phyloP scores from a whole-genome alignment of 2,113 vertebrate species.

The Beaufortia kweichowensis region DNA sequence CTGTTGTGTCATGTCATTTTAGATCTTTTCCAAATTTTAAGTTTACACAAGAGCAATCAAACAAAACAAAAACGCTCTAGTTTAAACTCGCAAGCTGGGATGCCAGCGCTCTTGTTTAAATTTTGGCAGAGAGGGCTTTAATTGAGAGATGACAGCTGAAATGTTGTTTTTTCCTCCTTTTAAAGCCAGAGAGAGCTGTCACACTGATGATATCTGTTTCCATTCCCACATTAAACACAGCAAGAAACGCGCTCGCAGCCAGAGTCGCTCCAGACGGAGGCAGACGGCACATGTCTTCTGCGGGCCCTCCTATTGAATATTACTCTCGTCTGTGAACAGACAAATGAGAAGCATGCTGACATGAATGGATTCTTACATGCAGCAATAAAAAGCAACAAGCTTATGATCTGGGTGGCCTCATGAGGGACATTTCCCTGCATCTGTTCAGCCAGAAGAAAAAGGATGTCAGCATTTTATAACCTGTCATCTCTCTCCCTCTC shows the following conservation, averaged over 20 bases:
- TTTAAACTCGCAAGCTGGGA: constrained; percentile 61
- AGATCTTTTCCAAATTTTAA: constrained; percentile 71
- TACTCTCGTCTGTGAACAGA: background rate
- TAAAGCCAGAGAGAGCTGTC: constrained; percentile 13
- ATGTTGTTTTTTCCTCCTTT: constrained; percentile 41
- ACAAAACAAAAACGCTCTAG: constrained; percentile 53
- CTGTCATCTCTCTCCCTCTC: too few species aligned
- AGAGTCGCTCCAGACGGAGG: background rate
- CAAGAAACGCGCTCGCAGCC: constrained; percentile 4
- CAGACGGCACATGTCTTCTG: constrained; percentile 13
- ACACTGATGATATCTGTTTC: constrained; percentile 24
- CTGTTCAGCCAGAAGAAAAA: background rate
- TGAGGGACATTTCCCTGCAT: background rate
- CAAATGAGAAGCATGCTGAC: constrained; percentile 1
- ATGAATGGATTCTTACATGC: background rate
- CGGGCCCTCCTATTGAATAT: constrained; percentile 5
- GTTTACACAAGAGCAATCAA: constrained; percentile 60
- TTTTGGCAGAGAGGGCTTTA: constrained; percentile 33
- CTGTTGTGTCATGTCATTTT: constrained; percentile 46
- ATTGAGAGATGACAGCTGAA: constrained; percentile 54
- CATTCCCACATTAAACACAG: constrained; percentile 39
- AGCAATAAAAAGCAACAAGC: background rate
- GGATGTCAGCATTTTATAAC: background rate
- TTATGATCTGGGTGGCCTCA: background rate
- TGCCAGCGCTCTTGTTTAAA: constrained; percentile 48